Evolutionary conservation across 2,113 vertebrate genomes (phyloP), one percentile per base, ranked within the genome.

Genomic region (Xiphorhynchus elegans): DNA sequence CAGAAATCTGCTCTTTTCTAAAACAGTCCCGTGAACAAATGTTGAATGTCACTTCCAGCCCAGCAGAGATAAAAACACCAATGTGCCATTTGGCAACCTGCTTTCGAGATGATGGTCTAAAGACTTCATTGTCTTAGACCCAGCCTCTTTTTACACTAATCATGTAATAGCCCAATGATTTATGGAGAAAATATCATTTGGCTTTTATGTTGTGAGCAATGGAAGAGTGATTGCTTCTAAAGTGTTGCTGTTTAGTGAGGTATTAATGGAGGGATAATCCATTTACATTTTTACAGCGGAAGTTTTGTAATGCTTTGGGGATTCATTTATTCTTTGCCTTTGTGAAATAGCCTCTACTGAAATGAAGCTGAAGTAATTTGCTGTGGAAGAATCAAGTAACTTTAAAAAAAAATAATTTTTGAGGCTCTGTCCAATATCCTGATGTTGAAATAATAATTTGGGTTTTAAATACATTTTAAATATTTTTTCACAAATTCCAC

Each of bases 211-310:
- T 70, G 93, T 47, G 60, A 94, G 70, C 80, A 80, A 66, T 46
- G 64, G 93, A 96, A 95, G 92, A 96, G 95, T 60, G 49, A 93
- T 93, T 79, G 87, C 92, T 96, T 96, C 94, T 94, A 66, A 89
- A 95, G 75, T 69, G 76, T 95, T 95, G 94, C 95, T 93, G 62
- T 92, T 96, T 93, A 96, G 93, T 90, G 68, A 91, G 93, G 80
- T 97, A 93, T 96, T 97, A 97, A 97, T 96, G 96, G 93, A 88
- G 81, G 76, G 72, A 97, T 97, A 92, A 96, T 97, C 87, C 94
- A 93, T 96, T 96, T 96, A 88, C 87, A 77, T 90, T 94, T 96
- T 97, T 94, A 92, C 93, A 80, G 86, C 2, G 7, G 87, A 96
- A 95, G 55, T 92, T 98, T 96, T 96, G 95, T 90, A 80, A 79